phyloP scores from a whole-genome alignment of 1,140 invertebrate genomes.

The Cydia splendana region DNA sequence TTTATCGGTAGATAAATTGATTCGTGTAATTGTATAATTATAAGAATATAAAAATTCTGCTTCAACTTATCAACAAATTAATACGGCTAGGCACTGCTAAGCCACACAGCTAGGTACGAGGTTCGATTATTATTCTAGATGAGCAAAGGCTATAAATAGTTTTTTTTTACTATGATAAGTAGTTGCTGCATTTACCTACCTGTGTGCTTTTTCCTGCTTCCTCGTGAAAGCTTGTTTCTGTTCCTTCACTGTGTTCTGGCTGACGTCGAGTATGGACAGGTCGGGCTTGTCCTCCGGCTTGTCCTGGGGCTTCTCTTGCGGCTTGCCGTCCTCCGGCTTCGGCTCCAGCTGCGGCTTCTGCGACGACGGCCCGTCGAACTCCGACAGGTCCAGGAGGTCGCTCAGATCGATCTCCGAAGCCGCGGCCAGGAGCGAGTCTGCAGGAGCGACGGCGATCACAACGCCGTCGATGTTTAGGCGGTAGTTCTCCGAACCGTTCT shows the following conservation, averaged over 20 bases:
- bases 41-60: too few species aligned
- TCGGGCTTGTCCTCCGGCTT: conserved; percentile 37
- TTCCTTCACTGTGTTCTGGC: conserved; percentile 43
- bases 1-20: too few species aligned
- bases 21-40: too few species aligned
- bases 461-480: conserved; percentile 84
- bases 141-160: too few species aligned
- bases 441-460: conserved; percentile 83
- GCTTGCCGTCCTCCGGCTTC: conserved; percentile 44
- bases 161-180: neutral
- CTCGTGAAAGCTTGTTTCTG: conserved; percentile 55
- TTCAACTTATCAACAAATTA: too few species aligned
- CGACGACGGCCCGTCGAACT: conserved; percentile 45
- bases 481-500: conserved; percentile 86
- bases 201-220: conserved; percentile 68
- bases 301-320: conserved; percentile 42
- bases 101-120: too few species aligned
- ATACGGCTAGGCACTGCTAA: too few species aligned
- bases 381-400: conserved; percentile 62
- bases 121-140: too few species aligned
- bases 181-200: conserved; percentile 42
- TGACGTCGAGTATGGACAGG: conserved; percentile 48
- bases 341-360: conserved; percentile 39
- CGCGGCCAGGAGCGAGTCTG: conserved; percentile 75
- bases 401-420: conserved; percentile 58